Base-by-base conservation (phyloP, 2,113 vertebrate species). In the Recurvirostra avosetta region DNA sequence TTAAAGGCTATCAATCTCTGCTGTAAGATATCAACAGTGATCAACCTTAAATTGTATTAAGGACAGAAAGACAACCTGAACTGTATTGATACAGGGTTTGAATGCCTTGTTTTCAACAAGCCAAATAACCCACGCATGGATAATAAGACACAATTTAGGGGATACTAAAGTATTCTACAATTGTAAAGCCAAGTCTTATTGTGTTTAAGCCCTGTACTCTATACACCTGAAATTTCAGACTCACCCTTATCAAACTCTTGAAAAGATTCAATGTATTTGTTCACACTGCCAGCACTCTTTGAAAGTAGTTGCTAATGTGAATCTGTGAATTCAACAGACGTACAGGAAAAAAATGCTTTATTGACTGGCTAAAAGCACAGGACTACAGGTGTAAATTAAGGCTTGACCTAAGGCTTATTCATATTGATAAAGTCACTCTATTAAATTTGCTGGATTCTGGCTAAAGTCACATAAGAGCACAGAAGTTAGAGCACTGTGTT, bases 1-100 rank as follows among this genome's bases (percentile, higher is more conserved):
- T 96, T 97, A 97, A 94, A 88, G 11, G 59, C 50, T 95, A 92
- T 95, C 91, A 97, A 52, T 85, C 85, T 92, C 92, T 94, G 52
- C 67, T 96, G 15, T 74, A 92, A 97, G 38, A 27, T 87, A 95
- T 86, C 81, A 96, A 88, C 68, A 91, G 23, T 67, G 45, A 91
- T 40, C 73, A 70, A 89, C 76, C 77, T 93, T 93, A 94, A 97
- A 75, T 43, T 78, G 16, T 59, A 65, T 50, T 82, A 56, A 93
- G 43, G 43, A 73, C 29, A 92, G 50, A 90, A 92, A 55, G 32
- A 80, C 17, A 52, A 53, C 25, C 25, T 78, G 68, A 92, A 61
- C 25, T 49, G 3, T 26, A 86, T 20, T 36, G 29, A 71, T 12
- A 59, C 7, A 62, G 21, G 50, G 32, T 41, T 30, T 71, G 52